Percentiles rank a stretch among this genome's conserved stretches.
Evolutionary conservation across 2,888 invertebrate genomes (phyloP).

Genomic region (Zhuqinia jingwanae): DNA sequence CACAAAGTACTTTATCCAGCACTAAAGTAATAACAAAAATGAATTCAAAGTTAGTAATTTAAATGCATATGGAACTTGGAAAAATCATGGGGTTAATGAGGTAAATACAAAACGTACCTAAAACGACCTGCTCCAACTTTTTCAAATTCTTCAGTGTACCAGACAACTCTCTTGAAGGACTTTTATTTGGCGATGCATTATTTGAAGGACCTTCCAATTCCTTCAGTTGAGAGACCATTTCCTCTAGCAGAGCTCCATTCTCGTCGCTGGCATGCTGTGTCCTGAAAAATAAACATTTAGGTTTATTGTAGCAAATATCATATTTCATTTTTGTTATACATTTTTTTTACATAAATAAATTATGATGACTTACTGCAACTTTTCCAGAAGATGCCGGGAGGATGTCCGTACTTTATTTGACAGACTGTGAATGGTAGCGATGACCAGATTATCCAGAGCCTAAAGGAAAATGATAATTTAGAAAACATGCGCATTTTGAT

Average conservation of each 20-base stretch:
- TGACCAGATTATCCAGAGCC: constrained; percentile 82
- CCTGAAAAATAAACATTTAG: constrained; percentile 78
- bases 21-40: constrained; percentile 77
- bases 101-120: too few relatives aligned
- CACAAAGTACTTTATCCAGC: constrained; percentile 80
- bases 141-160: constrained; percentile 83
- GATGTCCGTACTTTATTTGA: constrained; percentile 82
- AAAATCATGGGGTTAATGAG: too few relatives aligned
- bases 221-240: constrained; percentile 80
- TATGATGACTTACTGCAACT: constrained; percentile 81
- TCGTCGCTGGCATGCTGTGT: constrained; percentile 80
- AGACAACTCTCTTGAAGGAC: constrained; percentile 82
- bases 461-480: constrained; percentile 65
- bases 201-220: constrained; percentile 76
- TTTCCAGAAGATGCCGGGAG: constrained; percentile 82
- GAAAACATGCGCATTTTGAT: too few relatives aligned
- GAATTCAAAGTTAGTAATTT: too few relatives aligned
- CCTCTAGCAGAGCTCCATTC: constrained; percentile 80
- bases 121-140: constrained; percentile 82
- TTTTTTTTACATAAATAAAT: not conserved
- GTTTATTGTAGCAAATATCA: too few relatives aligned
- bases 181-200: constrained; percentile 79
- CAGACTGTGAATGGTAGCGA: constrained; percentile 83
- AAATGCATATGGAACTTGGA: too few relatives aligned
- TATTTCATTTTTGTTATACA: not conserved